Percentiles rank a stretch among this genome's conserved stretches.
These are phyloP conservation scores for Campodea augens DNA, from an alignment of 1,140 invertebrate species.

Conservation along the genomic window DNA sequence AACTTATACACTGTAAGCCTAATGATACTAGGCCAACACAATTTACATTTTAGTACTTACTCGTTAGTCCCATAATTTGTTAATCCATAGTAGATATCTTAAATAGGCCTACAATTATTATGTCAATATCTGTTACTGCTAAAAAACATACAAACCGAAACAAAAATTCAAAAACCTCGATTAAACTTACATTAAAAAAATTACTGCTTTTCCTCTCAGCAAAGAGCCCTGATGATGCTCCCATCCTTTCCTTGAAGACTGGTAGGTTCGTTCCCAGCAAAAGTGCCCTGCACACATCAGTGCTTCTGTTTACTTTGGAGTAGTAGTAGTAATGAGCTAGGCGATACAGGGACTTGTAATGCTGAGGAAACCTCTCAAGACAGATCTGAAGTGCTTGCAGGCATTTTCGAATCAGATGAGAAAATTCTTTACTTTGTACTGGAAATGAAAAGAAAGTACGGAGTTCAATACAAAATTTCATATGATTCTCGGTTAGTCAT, in stretches of 20 bases:
- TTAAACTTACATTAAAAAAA: slow-evolving; percentile 61
- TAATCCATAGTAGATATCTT: too few relatives aligned
- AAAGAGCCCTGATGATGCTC: slow-evolving; percentile 58
- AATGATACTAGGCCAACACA: too few relatives aligned
- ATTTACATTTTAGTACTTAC: too few relatives aligned
- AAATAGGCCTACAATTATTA: too few relatives aligned
- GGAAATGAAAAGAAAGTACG: too few relatives aligned
- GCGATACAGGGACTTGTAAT: slow-evolving; percentile 83
- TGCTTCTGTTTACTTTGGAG: slow-evolving; percentile 43
- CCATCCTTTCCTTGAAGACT: slow-evolving; percentile 31
- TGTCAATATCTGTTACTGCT: too few relatives aligned
- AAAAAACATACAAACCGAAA: too few relatives aligned
- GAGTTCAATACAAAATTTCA: too few relatives aligned
- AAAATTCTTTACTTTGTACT: too few relatives aligned
- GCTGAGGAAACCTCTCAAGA: slow-evolving; percentile 61
- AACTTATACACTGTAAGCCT: too few relatives aligned
- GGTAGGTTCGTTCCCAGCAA: slow-evolving; percentile 33
- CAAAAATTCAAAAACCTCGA: slow-evolving; percentile 16
- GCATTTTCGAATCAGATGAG: slow-evolving; percentile 34
- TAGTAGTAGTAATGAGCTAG: slow-evolving; percentile 65
- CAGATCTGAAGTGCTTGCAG: slow-evolving; percentile 64
- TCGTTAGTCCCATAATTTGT: too few relatives aligned
- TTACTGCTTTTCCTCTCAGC: slow-evolving; percentile 61
- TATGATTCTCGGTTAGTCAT: too few relatives aligned
- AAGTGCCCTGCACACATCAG: slow-evolving; percentile 44